These are phyloP conservation scores for Gallinago paraguaiae DNA, from an alignment of 2,113 vertebrate genomes.

Conservation along the genomic window DNA sequence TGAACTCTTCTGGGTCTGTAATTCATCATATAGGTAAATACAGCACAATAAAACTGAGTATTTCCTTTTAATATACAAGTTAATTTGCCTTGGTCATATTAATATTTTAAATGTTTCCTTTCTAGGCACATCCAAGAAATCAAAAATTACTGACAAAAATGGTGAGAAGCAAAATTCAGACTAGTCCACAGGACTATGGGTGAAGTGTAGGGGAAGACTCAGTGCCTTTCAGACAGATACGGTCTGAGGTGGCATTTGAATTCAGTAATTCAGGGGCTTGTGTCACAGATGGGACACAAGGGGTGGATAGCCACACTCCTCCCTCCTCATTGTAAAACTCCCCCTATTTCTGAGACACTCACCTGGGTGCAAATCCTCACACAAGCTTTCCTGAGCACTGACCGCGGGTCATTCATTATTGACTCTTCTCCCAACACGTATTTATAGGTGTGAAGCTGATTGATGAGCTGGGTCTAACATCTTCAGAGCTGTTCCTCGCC, in stretches of 20 bases:
- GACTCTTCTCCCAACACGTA: not conserved
- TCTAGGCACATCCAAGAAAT: not conserved
- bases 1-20: not conserved
- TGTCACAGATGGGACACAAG: too few species aligned
- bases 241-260: not conserved
- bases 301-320: too few species aligned
- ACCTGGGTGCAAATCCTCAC: not conserved
- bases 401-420: not conserved
- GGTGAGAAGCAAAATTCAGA: not conserved
- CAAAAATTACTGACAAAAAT: not conserved
- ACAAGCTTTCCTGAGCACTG: not conserved
- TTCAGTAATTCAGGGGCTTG: not conserved
- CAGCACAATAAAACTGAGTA: not conserved
- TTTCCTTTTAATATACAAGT: not conserved
- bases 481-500: not conserved
- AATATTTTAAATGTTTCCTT: not conserved
- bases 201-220: not conserved
- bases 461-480: not conserved
- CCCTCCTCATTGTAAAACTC: not conserved
- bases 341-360: not conserved
- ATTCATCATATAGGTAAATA: not conserved
- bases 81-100: not conserved
- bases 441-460: not conserved
- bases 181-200: too few species aligned
- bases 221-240: not conserved